These are phyloP conservation scores for Bos indicus DNA, from an alignment of 2,113 vertebrate species.

Conservation along the genomic window DNA sequence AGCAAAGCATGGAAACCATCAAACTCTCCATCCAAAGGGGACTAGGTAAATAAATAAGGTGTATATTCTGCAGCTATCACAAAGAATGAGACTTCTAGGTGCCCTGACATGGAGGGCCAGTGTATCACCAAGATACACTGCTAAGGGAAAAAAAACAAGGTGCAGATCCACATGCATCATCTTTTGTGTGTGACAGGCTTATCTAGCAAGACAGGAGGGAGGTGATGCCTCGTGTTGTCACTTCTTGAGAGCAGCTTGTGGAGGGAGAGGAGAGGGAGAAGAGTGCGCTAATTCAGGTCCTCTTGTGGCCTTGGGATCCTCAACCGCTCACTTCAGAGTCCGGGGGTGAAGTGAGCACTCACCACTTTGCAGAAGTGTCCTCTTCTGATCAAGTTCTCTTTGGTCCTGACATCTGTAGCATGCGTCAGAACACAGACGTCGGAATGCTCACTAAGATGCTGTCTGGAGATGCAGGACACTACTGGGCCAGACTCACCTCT, in stretches of 20 bases:
- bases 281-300: not conserved
- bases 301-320: not conserved
- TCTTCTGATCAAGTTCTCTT: not conserved
- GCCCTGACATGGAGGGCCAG: too few relatives aligned
- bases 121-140: not conserved
- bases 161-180: not conserved
- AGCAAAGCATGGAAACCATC: not conserved
- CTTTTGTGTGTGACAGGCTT: not conserved
- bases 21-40: not conserved
- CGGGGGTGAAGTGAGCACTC: not conserved
- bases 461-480: not conserved
- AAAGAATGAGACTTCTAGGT: not conserved
- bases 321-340: rapidly evolving
- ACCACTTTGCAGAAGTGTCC: not conserved
- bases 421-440: not conserved
- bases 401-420: not conserved
- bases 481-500: not conserved
- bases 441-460: not conserved
- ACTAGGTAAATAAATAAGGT: not conserved
- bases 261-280: not conserved
- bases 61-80: not conserved
- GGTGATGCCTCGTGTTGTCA: not conserved
- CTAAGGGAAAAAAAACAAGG: not conserved
- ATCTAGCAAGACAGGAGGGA: too few relatives aligned
- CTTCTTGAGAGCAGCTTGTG: not conserved